Base-by-base conservation (phyloP, 2,888 invertebrate genomes). In the Phasia obesa region DNA sequence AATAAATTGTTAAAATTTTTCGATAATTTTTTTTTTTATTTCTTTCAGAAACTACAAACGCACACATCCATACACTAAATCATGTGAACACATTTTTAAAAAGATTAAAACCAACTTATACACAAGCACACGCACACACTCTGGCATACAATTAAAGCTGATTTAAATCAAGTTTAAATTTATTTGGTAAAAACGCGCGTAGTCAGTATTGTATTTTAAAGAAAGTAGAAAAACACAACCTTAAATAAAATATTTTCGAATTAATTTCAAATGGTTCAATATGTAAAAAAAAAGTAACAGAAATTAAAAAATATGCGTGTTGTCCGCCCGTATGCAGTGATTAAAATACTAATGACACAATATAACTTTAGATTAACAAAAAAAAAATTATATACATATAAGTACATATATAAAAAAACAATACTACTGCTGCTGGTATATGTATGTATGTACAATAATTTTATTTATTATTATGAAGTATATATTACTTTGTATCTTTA, bases 121-220 rank as follows among this genome's bases (percentile, higher is more conserved):
- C 2, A 49, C 6, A 11, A 35, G 35, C 11, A 35, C 5, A 5
- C 11, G 35, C 9, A 25, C 62, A 60, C 17, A 60, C 59, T 35
- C 47, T 49, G 21, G 19, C 15, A 31, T 4, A 38, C 21, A 27
- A 44, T 55, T 7, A 42, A 65, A 51, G 9, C 4, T 19, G 31
- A 38, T 38, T 60, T 25, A 15, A 74, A 64, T 75, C 64, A 65
- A 75, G 74, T 75, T 75, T 44, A 74, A 74, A 31, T 53, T 55
- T 64, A 57, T 75, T 57, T 44, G 55, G 55, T 57, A 64, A 83
- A 79, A 83, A 83, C 83, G 78, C 83, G 83, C 75, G 78, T 75
- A 79, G 53, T 75, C 60, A 78, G 69, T 38, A 65, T 51, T 49
- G 17, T 7, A 17, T 17, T 47, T 17, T 3, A 17, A 47, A 17